These are phyloP conservation scores for Plagiodera versicolora DNA, from an alignment of 2,888 invertebrate species.

Conservation along the genomic window DNA sequence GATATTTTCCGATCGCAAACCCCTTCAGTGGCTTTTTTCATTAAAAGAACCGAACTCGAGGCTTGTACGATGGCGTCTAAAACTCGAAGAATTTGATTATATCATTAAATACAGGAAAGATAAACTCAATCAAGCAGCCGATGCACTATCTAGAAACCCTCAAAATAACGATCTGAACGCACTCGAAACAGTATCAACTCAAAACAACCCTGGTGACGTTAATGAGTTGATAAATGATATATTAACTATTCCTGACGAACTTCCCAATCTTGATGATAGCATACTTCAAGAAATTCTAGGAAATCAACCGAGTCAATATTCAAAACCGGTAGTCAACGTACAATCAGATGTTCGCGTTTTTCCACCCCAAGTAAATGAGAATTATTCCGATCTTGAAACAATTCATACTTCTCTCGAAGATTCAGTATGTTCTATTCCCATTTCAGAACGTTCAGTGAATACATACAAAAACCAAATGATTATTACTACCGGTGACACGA, in stretches of 20 bases:
- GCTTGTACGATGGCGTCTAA: conserved; percentile 5
- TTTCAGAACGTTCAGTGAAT: neutral
- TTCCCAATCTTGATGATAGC: neutral
- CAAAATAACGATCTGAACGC: conserved; percentile 1
- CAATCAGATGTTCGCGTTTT: neutral
- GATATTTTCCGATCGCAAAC: conserved; percentile 32
- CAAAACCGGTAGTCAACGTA: neutral
- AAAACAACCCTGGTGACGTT: neutral
- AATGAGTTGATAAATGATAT: neutral
- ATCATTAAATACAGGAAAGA: conserved; percentile 7
- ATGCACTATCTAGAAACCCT: conserved; percentile 10
- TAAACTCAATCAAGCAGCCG: conserved; percentile 8
- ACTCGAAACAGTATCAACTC: neutral
- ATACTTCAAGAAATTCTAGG: neutral
- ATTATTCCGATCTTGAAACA: neutral
- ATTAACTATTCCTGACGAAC: neutral
- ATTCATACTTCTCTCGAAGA: neutral
- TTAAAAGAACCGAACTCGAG: conserved; percentile 7
- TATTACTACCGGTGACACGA: neutral
- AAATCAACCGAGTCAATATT: neutral
- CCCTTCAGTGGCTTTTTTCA: conserved; percentile 7
- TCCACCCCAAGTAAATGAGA: neutral
- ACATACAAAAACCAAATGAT: neutral
- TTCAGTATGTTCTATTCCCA: neutral
- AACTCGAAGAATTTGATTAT: conserved; percentile 12